These are phyloP conservation scores for Patiria pectinifera DNA, from an alignment of 53 echinoderm and acorn worm species.

Conservation along the genomic window DNA sequence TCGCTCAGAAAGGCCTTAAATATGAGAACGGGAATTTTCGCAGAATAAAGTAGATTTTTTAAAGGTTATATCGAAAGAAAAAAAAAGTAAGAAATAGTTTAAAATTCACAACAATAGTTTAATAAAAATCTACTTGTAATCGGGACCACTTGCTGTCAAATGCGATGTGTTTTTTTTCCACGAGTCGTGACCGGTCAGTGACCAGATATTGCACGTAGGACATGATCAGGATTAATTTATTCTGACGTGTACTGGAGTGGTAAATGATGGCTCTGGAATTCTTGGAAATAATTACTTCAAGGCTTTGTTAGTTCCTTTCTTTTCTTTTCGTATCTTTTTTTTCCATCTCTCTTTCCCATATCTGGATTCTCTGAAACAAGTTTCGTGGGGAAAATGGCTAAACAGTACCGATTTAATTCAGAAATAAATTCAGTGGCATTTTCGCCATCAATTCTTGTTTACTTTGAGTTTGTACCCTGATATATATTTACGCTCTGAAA, in stretches of 20 bases:
- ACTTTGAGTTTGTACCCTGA: not conserved
- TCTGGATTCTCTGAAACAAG: not conserved
- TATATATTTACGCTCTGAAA: not conserved
- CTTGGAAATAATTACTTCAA: constrained; percentile 17
- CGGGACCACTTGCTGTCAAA: not conserved
- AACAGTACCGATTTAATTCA: not conserved
- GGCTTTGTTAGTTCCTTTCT: not conserved
- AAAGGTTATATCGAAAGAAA: not conserved
- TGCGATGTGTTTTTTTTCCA: not conserved
- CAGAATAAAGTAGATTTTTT: not conserved
- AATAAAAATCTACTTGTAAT: not conserved
- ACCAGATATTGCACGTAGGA: constrained; percentile 36
- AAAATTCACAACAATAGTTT: not conserved
- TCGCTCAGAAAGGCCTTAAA: constrained; percentile 1
- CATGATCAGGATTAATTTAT: constrained; percentile 53
- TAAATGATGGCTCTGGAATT: constrained; percentile 22
- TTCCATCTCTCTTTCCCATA: not conserved
- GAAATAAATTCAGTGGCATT: not conserved
- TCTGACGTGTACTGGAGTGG: constrained; percentile 2
- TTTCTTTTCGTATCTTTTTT: not conserved
- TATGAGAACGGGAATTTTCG: not conserved
- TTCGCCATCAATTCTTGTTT: not conserved
- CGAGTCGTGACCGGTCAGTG: constrained; percentile 46
- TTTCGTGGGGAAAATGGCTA: not conserved
- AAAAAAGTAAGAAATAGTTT: not conserved